Evolutionary conservation across 2,113 vertebrate genomes (phyloP).

Genomic region (Psittacula cyanocephala): DNA sequence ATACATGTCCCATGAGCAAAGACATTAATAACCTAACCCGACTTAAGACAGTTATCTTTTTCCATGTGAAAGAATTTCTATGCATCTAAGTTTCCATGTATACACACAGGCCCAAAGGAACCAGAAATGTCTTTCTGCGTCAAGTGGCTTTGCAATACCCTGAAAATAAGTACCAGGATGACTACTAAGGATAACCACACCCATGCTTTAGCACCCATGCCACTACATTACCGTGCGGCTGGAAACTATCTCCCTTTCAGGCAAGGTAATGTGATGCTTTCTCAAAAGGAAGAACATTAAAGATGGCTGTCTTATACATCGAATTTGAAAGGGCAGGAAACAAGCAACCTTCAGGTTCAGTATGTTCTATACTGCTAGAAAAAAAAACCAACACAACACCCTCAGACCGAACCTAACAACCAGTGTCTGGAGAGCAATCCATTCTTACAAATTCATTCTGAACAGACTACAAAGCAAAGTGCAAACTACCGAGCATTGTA

Average conservation of each 20-base stretch:
- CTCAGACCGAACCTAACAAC: background rate
- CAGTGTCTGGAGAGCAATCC: background rate
- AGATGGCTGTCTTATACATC: background rate
- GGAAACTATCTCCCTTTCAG: background rate
- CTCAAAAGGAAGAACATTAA: background rate
- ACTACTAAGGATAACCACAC: background rate
- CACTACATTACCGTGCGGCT: fast-evolving
- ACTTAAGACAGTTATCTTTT: background rate
- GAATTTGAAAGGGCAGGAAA: background rate
- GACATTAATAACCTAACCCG: background rate
- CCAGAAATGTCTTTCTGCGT: background rate
- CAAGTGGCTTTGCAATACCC: background rate
- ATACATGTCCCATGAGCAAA: background rate
- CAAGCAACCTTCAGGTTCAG: background rate
- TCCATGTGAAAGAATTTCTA: background rate
- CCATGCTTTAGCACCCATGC: background rate
- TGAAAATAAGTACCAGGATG: background rate
- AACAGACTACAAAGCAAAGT: background rate
- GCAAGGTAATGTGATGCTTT: background rate
- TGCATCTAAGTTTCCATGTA: background rate
- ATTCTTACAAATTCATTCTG: background rate
- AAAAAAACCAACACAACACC: background rate
- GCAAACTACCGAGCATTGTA: background rate
- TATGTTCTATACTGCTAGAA: background rate
- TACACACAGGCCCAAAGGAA: background rate